Percentiles rank a stretch among this genome's conserved stretches.
These are phyloP conservation scores for Cyanocitta stelleri DNA, from an alignment of 2,113 vertebrate species.

Conservation along the genomic window DNA sequence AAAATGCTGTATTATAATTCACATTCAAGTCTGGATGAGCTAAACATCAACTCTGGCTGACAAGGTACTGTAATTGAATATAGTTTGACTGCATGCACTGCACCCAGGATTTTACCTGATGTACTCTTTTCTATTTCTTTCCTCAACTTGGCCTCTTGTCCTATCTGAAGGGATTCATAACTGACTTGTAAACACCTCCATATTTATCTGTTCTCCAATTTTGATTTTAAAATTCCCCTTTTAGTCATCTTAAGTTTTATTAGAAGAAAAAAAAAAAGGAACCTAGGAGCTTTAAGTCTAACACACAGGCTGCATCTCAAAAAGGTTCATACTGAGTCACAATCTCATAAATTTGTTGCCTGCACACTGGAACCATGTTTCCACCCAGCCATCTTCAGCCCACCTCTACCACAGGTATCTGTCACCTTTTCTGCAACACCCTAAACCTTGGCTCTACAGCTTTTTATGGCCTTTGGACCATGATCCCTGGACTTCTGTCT, in stretches of 20 bases:
- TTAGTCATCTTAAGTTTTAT: background rate
- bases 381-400: background rate
- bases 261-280: background rate
- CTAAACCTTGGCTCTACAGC: background rate
- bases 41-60: background rate
- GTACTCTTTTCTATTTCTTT: background rate
- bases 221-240: background rate
- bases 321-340: background rate
- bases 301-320: background rate
- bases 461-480: background rate
- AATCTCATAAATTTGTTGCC: background rate
- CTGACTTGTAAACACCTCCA: background rate
- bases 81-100: background rate
- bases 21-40: background rate
- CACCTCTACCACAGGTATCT: background rate
- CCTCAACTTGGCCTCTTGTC: background rate
- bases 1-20: background rate
- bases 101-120: background rate
- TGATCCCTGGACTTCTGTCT: background rate
- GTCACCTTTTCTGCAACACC: background rate
- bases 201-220: background rate
- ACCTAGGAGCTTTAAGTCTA: background rate
- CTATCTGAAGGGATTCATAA: background rate
- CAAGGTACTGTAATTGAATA: background rate
- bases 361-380: background rate